Evolutionary conservation across 2,888 invertebrate species (phyloP).

Genomic region (Allacma fusca): DNA sequence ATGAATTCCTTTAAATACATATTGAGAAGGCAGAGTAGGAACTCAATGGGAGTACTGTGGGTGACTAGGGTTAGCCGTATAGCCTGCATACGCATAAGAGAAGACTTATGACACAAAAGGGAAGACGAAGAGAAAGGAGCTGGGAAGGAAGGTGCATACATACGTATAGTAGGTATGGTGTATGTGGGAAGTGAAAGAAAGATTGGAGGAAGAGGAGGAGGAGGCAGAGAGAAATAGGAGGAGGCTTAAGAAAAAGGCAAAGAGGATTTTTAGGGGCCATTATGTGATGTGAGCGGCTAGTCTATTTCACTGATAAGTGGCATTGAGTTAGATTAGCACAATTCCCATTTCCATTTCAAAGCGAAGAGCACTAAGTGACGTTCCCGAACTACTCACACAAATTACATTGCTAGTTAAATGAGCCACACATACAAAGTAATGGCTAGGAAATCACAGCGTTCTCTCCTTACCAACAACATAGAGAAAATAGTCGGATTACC

Average conservation of each 20-base stretch:
- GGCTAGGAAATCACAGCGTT: conserved; percentile 51
- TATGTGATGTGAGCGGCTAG: conserved; percentile 49
- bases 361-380: conserved; percentile 48
- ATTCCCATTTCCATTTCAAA: conserved; percentile 52
- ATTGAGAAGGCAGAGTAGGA: conserved; percentile 14
- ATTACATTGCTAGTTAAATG: conserved; percentile 52
- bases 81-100: not conserved
- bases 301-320: conserved; percentile 52
- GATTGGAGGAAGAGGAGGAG: conserved; percentile 32
- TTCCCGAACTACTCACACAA: conserved; percentile 52
- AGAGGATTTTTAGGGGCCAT: conserved; percentile 49
- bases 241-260: conserved; percentile 18
- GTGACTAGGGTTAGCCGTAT: not conserved
- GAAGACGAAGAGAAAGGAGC: too few species aligned
- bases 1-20: conserved; percentile 17
- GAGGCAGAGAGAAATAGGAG: conserved; percentile 18
- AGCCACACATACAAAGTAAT: conserved; percentile 54
- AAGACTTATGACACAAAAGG: not conserved
- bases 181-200: conserved; percentile 32
- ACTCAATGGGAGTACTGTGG: not conserved
- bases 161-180: not conserved
- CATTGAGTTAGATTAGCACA: conserved; percentile 51
- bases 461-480: conserved; percentile 32
- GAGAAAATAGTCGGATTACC: conserved; percentile 20
- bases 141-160: not conserved